These are phyloP conservation scores for Callinectes sapidus DNA, from an alignment of 2,888 invertebrate genomes.

Conservation along the genomic window DNA sequence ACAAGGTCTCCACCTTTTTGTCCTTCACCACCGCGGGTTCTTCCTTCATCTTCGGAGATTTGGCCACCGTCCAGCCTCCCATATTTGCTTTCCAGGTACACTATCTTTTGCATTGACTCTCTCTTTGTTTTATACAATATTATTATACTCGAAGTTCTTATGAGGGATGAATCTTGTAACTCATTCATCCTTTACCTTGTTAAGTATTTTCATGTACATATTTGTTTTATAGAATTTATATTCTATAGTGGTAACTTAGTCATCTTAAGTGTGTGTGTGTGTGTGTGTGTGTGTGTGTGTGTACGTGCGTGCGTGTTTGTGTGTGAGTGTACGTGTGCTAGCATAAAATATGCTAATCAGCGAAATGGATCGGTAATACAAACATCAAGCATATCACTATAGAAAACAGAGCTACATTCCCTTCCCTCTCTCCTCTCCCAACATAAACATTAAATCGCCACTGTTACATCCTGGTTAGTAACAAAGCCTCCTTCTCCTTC, in stretches of 20 bases:
- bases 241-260: too few species aligned
- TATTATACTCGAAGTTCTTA: too few species aligned
- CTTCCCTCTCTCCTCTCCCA: not conserved
- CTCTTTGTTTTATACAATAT: not conserved
- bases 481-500: not conserved
- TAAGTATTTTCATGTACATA: not conserved
- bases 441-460: not conserved
- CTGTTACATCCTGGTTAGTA: not conserved
- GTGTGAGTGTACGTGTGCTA: too few species aligned
- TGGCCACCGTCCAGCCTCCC: constrained; percentile 73
- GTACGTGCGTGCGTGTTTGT: too few species aligned
- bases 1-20: constrained; percentile 85
- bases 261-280: too few species aligned
- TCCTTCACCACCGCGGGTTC: constrained; percentile 87
- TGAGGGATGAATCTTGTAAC: too few species aligned
- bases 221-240: not conserved
- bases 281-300: too few species aligned
- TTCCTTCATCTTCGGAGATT: constrained; percentile 86
- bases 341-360: not conserved
- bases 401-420: not conserved
- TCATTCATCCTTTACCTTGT: too few species aligned
- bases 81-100: constrained; percentile 90
- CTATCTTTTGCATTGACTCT: constrained; percentile 64
- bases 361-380: not conserved
- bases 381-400: not conserved